Evolutionary conservation across 2,113 vertebrate species (phyloP), one percentile per base, ranked within the genome.

Genomic region (Crotalus helleri): DNA sequence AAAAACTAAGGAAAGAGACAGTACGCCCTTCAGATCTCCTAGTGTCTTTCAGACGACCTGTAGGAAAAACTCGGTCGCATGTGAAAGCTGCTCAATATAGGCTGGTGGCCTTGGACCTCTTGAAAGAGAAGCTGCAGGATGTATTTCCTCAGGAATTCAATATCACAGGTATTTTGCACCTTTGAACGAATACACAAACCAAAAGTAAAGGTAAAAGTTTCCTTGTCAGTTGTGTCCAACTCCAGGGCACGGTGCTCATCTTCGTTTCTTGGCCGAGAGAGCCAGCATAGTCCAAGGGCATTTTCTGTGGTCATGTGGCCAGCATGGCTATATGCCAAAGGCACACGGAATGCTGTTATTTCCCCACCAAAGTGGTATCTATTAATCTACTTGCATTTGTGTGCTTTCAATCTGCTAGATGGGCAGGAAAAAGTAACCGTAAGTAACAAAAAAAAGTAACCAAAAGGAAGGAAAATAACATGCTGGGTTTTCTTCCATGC

Each of bases 51-150:
- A 99, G 99, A 96, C 99, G 99, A 96, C 98, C 98, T 0, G 96
- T 97, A 29, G 97, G 95, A 0, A 97, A 95, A 21, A 98, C 98
- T 0, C 97, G 98, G 81, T 94, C 92, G 0, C 98, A 97, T 0
- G 97, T 97, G 26, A 94, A 97, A 91, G 98, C 99, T 2, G 99
- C 98, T 0, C 99, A 99, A 95, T 99, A 98, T 90, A 94, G 99
- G 96, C 97, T 97, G 0, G 98, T 98, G 94, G 97, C 98, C 33
- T 95, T 99, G 4, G 94, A 93, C 51, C 97, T 99, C 94, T 96
- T 99, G 96, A 97, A 97, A 0, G 94, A 97, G 74, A 98, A 96
- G 96, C 94, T 98, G 58, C 95, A 29, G 61, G 46, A 90, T 1
- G 61, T 95, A 46, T 49, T 88, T 24, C 85, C 96, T 54, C 95